Conservation (phyloP, 2,113 vertebrate species). For the Actinemys pallida region DNA sequence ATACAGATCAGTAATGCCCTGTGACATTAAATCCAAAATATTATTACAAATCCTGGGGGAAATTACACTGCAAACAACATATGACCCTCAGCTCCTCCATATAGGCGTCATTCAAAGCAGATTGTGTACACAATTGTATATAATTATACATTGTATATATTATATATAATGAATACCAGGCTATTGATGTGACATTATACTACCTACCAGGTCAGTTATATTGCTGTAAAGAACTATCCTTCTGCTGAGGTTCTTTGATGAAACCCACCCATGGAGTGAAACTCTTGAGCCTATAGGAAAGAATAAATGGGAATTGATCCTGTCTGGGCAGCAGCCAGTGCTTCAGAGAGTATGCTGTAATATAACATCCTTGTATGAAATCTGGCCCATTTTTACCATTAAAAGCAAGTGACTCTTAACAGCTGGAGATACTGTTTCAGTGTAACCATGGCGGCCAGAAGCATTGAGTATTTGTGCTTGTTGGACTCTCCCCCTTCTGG, state of each 20-base stretch:
- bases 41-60: neutral
- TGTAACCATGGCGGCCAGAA: neutral
- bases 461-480: neutral
- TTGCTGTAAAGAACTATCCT: neutral
- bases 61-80: accelerated
- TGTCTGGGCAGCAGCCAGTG: accelerated
- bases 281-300: neutral
- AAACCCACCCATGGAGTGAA: neutral
- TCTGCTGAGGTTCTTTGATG: accelerated
- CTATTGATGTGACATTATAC: accelerated
- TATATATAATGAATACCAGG: no score
- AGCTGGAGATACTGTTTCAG: neutral
- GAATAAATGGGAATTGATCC: conserved; percentile 33
- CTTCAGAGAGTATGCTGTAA: conserved; percentile 21
- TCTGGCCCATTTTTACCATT: conserved; percentile 57
- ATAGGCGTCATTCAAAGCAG: neutral
- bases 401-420: conserved; percentile 54
- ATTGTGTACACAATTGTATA: neutral
- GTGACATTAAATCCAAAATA: neutral
- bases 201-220: neutral
- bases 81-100: neutral
- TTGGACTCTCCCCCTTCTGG: neutral
- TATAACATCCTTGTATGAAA: conserved; percentile 44
- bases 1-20: neutral
- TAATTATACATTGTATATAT: neutral